These are phyloP conservation scores for Xiphias gladius DNA, from an alignment of 2,113 vertebrate species.

Conservation along the genomic window DNA sequence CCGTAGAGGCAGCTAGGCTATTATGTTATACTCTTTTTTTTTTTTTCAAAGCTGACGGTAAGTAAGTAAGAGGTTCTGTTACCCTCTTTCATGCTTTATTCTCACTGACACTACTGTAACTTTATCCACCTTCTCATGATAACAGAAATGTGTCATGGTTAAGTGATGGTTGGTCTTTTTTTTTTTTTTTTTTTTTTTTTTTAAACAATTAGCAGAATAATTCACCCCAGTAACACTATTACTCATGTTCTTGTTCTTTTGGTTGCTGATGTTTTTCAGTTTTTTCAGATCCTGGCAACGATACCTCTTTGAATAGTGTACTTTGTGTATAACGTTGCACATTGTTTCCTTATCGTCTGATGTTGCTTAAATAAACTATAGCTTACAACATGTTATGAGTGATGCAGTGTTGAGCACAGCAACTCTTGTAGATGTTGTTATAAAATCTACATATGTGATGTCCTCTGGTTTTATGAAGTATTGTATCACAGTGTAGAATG, in stretches of 20 bases:
- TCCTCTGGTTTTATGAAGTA: background rate
- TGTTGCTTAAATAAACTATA: background rate
- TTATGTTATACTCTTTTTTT: conserved; percentile 68
- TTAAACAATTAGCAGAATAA: background rate
- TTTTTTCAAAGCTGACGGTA: conserved; percentile 27
- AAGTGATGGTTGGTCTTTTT: background rate
- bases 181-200: too few species aligned
- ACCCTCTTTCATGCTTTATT: conserved; percentile 43
- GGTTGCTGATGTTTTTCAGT: background rate
- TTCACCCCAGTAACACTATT: background rate
- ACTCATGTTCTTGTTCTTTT: background rate
- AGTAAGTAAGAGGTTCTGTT: conserved; percentile 61
- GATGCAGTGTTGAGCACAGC: background rate
- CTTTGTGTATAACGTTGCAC: too few species aligned
- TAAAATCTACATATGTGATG: background rate
- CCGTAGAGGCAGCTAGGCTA: conserved; percentile 47
- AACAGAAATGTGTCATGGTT: conserved; percentile 15
- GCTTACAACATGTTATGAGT: background rate
- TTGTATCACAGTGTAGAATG: too few species aligned
- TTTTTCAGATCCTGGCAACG: background rate
- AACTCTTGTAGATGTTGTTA: too few species aligned
- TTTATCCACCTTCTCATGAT: conserved; percentile 31
- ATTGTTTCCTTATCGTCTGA: background rate
- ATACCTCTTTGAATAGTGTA: background rate
- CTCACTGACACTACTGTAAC: conserved; percentile 40